Percentiles rank a stretch among this genome's conserved stretches.
These are phyloP conservation scores for Eurois occulta DNA, from an alignment of 2,888 invertebrate genomes.

Conservation along the genomic window DNA sequence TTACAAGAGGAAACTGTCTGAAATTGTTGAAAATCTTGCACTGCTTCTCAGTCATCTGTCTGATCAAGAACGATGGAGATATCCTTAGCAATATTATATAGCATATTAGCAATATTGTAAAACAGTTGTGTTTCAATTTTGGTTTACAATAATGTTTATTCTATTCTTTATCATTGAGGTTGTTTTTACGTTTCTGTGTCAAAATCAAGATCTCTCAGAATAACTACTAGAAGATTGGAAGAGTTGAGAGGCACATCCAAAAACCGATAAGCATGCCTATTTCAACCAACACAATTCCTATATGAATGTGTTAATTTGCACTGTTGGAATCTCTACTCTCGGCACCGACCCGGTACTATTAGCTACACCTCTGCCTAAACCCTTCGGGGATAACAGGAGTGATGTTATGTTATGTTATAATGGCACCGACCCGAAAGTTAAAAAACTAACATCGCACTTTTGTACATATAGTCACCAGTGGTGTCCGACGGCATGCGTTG, in stretches of 20 bases:
- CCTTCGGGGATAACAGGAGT: no score
- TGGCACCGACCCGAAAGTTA: not conserved
- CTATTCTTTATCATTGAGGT: not conserved
- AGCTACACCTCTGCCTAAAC: no score
- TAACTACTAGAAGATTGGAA: not conserved
- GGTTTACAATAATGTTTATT: no score
- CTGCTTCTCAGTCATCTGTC: not conserved
- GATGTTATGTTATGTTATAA: no score
- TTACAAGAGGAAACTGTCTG: constrained; percentile 2
- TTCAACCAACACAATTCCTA: not conserved
- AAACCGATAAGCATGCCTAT: not conserved
- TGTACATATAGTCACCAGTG: no score
- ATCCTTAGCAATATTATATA: not conserved
- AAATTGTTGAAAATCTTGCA: not conserved
- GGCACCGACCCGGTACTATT: no score
- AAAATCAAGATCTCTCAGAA: not conserved
- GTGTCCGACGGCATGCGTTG: no score
- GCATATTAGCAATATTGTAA: no score
- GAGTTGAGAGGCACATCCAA: not conserved
- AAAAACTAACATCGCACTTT: not conserved
- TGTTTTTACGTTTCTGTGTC: not conserved
- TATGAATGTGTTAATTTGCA: not conserved
- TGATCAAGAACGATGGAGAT: not conserved
- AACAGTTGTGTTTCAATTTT: no score
- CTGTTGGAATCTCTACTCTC: not conserved